Conservation (phyloP, 2,113 vertebrate genomes). For the Crocuta crocuta region DNA sequence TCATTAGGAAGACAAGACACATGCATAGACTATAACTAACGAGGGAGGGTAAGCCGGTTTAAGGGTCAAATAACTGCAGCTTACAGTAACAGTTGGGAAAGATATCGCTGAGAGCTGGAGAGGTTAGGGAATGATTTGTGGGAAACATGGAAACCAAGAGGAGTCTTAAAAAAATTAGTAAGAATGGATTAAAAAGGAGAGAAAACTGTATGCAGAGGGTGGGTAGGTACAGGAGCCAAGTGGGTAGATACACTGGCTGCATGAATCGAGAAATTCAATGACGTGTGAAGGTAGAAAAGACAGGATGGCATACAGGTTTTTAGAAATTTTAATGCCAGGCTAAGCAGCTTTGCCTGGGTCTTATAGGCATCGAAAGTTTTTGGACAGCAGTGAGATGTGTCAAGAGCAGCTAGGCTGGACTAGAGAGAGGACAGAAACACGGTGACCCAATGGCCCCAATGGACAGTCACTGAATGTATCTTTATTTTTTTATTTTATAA, state of each 20-base stretch:
- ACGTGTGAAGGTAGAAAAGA: not conserved
- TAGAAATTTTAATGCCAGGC: not conserved
- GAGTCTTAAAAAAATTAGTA: conserved; percentile 2
- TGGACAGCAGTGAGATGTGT: not conserved
- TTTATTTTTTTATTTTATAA: too few species aligned
- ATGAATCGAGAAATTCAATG: not conserved
- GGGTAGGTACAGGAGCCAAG: not conserved
- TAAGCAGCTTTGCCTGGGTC: not conserved
- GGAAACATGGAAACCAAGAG: not conserved
- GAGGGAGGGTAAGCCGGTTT: not conserved
- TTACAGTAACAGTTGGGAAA: conserved; percentile 15
- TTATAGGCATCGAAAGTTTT: not conserved
- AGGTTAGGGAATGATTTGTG: not conserved
- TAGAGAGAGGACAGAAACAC: not conserved
- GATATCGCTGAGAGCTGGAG: not conserved
- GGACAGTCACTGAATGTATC: not conserved
- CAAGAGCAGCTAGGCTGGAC: not conserved
- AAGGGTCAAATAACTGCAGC: not conserved
- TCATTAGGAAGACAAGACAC: not conserved
- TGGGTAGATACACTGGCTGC: not conserved
- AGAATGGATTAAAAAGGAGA: not conserved
- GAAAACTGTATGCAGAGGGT: not conserved
- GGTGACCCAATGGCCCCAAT: not conserved
- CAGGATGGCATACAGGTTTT: not conserved
- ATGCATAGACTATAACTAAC: not conserved